These are phyloP conservation scores for Oncorhynchus masou DNA, from an alignment of 2,113 vertebrate genomes.

Conservation along the genomic window DNA sequence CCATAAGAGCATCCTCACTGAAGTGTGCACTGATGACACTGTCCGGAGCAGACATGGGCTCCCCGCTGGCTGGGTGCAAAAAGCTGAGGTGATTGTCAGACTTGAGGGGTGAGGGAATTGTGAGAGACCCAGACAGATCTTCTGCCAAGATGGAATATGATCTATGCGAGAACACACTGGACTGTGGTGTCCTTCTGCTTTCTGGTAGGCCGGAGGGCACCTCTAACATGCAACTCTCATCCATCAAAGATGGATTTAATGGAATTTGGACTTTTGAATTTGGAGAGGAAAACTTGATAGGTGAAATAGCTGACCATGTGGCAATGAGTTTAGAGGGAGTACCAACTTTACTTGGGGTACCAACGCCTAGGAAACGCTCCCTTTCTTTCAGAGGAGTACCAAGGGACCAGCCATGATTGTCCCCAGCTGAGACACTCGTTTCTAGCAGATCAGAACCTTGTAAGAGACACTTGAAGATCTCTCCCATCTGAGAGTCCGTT, in stretches of 20 bases:
- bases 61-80: constrained; percentile 71
- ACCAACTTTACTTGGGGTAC: constrained; percentile 67
- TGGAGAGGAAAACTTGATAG: constrained; percentile 73
- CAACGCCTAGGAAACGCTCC: constrained; percentile 66
- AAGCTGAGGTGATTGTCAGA: constrained; percentile 95
- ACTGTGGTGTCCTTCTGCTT: constrained; percentile 57
- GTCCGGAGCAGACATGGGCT: constrained; percentile 74
- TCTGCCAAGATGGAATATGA: constrained; percentile 88
- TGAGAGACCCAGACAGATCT: constrained; percentile 93
- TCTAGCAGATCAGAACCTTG: constrained; percentile 91
- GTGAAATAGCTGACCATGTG: constrained; percentile 82
- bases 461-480: constrained; percentile 94
- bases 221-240: constrained; percentile 94
- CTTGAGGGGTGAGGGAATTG: constrained; percentile 93
- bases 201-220: constrained; percentile 72
- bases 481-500: constrained; percentile 95
- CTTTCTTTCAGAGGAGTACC: constrained; percentile 83
- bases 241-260: constrained; percentile 85
- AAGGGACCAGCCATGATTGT: constrained; percentile 79
- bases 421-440: constrained; percentile 61
- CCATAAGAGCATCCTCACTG: constrained; percentile 87
- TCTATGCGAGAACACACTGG: constrained; percentile 68
- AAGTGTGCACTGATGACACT: constrained; percentile 88
- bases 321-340: constrained; percentile 72
- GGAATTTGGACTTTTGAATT: constrained; percentile 66